These are phyloP conservation scores for Hetaerina americana DNA, from an alignment of 1,140 invertebrate species.

Conservation along the genomic window DNA sequence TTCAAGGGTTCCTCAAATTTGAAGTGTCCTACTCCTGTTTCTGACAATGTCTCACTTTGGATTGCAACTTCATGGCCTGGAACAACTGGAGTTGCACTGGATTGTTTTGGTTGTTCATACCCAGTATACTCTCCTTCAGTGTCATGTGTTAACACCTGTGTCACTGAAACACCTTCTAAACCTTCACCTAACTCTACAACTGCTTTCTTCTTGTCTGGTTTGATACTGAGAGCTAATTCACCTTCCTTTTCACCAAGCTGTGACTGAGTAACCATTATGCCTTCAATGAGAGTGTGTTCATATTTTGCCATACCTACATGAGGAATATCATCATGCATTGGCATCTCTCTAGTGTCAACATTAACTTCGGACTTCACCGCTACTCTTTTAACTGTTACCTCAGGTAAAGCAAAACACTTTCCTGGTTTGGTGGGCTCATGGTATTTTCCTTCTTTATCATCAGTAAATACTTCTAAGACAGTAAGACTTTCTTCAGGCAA, in stretches of 20 bases:
- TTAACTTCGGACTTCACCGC: conserved; percentile 35
- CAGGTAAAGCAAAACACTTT: conserved; percentile 29
- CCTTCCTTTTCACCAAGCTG: conserved; percentile 42
- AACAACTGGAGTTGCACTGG: conserved; percentile 29
- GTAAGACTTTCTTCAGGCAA: conserved; percentile 35
- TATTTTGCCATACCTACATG: conserved; percentile 30
- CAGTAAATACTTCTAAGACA: conserved; percentile 34
- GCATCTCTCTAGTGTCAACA: conserved; percentile 32
- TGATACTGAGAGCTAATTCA: conserved; percentile 27
- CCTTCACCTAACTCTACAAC: conserved; percentile 34
- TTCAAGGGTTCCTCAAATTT: conserved; percentile 25
- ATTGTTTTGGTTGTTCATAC: conserved; percentile 26
- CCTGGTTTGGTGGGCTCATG: conserved; percentile 19
- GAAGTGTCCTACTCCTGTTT: conserved; percentile 31
- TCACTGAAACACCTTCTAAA: conserved; percentile 30
- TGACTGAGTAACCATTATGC: conserved; percentile 35
- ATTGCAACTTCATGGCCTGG: conserved; percentile 33
- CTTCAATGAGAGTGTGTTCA: conserved; percentile 33
- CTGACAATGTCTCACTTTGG: conserved; percentile 35
- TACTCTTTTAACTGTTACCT: conserved; percentile 33
- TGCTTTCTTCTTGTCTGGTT: conserved; percentile 35
- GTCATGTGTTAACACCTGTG: conserved; percentile 38
- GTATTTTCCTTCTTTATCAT: conserved; percentile 32
- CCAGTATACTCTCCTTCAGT: conserved; percentile 33
- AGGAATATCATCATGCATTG: conserved; percentile 27